These are phyloP conservation scores for Mesocentrotus franciscanus DNA, from an alignment of 53 echinoderm and acorn worm species.

Conservation along the genomic window DNA sequence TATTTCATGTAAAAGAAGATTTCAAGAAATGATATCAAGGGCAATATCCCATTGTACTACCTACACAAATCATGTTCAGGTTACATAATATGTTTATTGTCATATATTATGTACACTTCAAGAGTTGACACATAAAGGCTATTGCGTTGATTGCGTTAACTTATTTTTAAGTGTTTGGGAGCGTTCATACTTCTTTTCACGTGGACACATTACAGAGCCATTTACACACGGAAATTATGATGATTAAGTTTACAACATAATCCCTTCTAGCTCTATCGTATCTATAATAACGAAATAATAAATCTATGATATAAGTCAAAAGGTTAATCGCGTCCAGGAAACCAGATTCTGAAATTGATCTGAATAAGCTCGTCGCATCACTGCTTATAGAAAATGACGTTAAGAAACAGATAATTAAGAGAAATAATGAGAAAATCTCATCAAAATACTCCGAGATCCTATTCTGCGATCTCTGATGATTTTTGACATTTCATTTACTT, in stretches of 20 bases:
- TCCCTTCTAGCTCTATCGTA: neutral
- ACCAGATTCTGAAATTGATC: conserved; percentile 14
- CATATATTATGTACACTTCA: too few relatives aligned
- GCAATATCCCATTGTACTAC: too few relatives aligned
- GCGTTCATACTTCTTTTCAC: too few relatives aligned
- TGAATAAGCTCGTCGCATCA: neutral
- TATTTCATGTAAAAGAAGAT: too few relatives aligned
- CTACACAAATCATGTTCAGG: too few relatives aligned
- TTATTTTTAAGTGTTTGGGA: too few relatives aligned
- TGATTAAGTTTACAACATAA: neutral
- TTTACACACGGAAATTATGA: neutral
- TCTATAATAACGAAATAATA: neutral
- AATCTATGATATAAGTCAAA: conserved; percentile 9
- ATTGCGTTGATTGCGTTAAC: too few relatives aligned
- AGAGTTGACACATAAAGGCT: too few relatives aligned
- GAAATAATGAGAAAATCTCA: conserved; percentile 42
- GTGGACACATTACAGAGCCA: too few relatives aligned
- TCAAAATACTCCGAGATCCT: neutral
- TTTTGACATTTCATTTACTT: conserved; percentile 18
- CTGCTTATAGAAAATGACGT: neutral
- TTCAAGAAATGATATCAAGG: too few relatives aligned
- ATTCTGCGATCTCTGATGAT: neutral
- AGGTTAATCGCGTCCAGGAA: conserved; percentile 3
- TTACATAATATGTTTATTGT: too few relatives aligned
- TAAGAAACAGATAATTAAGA: neutral